Base-by-base conservation (phyloP, 2,797 vertebrate genomes). In the Staurois parvus region DNA sequence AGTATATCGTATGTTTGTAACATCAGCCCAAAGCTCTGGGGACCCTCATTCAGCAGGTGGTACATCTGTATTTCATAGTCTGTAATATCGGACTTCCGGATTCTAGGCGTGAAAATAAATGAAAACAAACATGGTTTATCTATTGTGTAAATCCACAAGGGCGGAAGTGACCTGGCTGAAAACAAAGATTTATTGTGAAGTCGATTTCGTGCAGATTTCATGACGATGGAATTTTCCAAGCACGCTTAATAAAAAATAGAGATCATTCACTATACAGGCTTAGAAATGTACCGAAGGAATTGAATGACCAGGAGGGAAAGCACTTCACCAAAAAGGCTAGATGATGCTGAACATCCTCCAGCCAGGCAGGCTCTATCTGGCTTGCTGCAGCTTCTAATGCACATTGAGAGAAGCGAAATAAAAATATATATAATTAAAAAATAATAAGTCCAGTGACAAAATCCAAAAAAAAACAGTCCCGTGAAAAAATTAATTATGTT, bases 31-130 rank as follows among this genome's bases (percentile, higher is more conserved):
- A 10, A 13, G 68, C 67, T 26, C 67, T 1, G 3, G 45, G 45
- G 78, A 28, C 28, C 13, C n/a, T 2, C 32, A 17, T 32, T 11
- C 78, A 21, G 67, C 66, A 37, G 78, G 78, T 70, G 78, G 67
- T 48, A 80, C 78, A 80, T 80, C 78, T 80, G 78, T 70, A 26
- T 56, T 19, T 59, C 45, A 80, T 80, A 80, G 78, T 37, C 29
- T 6, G 52, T 21, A n/a, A 59, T 40, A n/a, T 68, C 34, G 28
- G 26, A 52, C 37, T n/a, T 69, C 67, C 28, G 29, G 30, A 70
- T 70, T 72, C 45, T 59, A 59, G 67, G 78, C 66, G 67, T 59
- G 29, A 80, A n/a, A 24, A 29, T 72, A n/a, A 56, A 64, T 64
- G 19, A 24, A 72, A 45, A 64, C 30, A 83, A 83, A 67, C 37